phyloP scores from a whole-genome alignment of 2,797 vertebrate species.

The Phaenicophaeus curvirostris region DNA sequence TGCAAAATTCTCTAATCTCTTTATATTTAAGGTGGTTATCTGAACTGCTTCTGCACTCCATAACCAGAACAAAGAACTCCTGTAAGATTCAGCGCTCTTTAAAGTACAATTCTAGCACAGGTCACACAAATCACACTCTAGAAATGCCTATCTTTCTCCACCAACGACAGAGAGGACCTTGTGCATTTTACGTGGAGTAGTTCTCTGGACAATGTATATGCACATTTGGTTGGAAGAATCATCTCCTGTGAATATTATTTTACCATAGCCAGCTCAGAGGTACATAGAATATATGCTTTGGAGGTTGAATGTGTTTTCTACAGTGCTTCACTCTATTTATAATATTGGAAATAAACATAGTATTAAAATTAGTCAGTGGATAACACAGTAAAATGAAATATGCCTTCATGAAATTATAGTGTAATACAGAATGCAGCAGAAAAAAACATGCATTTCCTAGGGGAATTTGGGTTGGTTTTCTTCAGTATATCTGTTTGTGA shows the following conservation, averaged over 20 bases:
- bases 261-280: not conserved
- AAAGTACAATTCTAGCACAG: not conserved
- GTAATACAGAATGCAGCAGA: not conserved
- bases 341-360: not conserved
- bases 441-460: not conserved
- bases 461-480: not conserved
- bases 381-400: not conserved
- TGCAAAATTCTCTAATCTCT: not conserved
- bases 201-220: not conserved
- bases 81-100: not conserved
- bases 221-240: not conserved
- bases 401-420: not conserved
- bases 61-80: not conserved
- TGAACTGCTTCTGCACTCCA: not conserved
- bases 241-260: not conserved
- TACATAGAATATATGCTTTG: not conserved
- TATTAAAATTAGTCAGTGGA: not conserved
- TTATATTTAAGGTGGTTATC: not conserved
- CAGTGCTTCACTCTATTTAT: not conserved
- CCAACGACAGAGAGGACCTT: not conserved
- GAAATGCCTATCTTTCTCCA: not conserved
- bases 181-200: not conserved
- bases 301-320: not conserved
- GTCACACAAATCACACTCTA: not conserved
- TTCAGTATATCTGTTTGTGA: not conserved